Evolutionary conservation across 2,113 vertebrate genomes (phyloP), one percentile per base, ranked within the genome.

Genomic region (Chloropsis cyanopogon): DNA sequence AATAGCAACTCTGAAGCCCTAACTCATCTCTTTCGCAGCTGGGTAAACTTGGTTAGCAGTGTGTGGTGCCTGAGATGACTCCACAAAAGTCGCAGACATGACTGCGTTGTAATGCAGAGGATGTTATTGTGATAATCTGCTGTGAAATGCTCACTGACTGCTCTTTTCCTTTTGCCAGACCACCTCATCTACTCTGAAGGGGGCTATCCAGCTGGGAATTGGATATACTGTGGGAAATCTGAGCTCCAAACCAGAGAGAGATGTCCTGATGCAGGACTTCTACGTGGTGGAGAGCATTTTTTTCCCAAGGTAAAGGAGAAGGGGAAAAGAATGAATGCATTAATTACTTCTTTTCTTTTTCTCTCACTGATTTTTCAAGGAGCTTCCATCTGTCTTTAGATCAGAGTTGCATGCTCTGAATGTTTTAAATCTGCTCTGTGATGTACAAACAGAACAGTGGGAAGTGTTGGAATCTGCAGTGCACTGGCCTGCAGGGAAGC

Each of bases 231-330:
- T 99, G 29, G 99, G 99, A 76, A 99, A 99, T 93, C 97, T 99
- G 97, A 99, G 99, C 97, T 99, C 99, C 92, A 99, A 99, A 95
- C 99, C 99, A 0, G 99, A 99, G 96, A 98, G 99, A 4, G 99
- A 99, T 9, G 99, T 99, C 70, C 97, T 99, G 88, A 99, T 99
- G 99, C 99, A 99, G 95, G 99, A 99, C 96, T 99, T 99, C 97
- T 99, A 99, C 0, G 99, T 99, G 61, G 99, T 99, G 94, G 99
- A 99, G 95, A 99, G 99, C 97, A 99, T 99, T 96, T 99, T 99
- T 95, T 99, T 99, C 90, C 99, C 99, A 87, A 99, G 99, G 99
- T 99, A 94, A 96, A 77, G 39, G 20, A 49, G 44, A 39, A 6
- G 8, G 13, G 24, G 26, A 39, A 78, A 82, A 83, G 41, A 93